Conservation (phyloP, 1,140 invertebrate species). For the Neodiprion lecontei region DNA sequence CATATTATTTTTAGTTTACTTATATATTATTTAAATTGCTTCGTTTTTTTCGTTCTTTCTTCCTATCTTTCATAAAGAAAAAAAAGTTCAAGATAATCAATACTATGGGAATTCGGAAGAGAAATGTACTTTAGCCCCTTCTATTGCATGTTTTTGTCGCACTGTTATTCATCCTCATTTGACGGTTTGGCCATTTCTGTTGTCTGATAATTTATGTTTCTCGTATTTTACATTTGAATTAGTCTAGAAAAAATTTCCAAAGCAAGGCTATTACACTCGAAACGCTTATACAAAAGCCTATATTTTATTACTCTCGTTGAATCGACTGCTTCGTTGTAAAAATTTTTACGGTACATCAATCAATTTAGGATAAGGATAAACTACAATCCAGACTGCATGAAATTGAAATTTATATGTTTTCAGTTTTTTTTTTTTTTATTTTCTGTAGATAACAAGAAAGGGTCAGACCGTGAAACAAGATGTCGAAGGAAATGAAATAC, state of each 20-base stretch:
- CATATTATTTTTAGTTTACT: constrained; percentile 49
- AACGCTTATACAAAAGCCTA: too few species aligned
- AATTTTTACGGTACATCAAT: too few species aligned
- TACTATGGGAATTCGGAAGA: neutral
- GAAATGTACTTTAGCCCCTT: neutral
- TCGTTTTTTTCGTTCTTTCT: neutral
- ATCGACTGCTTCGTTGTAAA: too few species aligned
- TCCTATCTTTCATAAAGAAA: neutral
- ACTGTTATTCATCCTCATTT: neutral
- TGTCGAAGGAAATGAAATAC: neutral
- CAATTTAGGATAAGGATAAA: too few species aligned
- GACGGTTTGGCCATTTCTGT: neutral
- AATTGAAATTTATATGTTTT: too few species aligned
- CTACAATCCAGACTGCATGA: too few species aligned
- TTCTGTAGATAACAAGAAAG: neutral
- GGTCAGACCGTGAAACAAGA: constrained; percentile 1
- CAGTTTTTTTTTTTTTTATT: too few species aligned
- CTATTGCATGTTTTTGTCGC: neutral
- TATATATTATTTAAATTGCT: constrained; percentile 45
- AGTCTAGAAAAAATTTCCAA: neutral
- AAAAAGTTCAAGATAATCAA: neutral
- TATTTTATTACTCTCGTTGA: too few species aligned
- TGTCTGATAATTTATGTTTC: neutral
- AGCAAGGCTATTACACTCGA: neutral
- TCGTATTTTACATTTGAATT: neutral